Conservation (phyloP, 2,113 vertebrate genomes). For the Grammatotria lemairii region DNA sequence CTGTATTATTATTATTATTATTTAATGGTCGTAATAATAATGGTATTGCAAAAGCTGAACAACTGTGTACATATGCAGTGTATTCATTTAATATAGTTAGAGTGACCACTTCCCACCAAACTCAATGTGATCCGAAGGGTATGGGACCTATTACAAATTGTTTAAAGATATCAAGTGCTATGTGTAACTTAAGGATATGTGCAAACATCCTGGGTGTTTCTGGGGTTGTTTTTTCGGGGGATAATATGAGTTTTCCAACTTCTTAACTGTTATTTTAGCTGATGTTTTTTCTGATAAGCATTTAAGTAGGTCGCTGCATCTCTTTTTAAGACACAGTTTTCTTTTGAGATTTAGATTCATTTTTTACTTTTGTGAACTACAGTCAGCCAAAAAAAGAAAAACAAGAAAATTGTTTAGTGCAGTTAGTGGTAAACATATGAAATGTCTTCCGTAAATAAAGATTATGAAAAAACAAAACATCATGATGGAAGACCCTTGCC, state of each 20-base stretch:
- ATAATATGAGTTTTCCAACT: background rate
- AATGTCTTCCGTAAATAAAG: background rate
- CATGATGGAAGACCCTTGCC: background rate
- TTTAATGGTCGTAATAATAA: background rate
- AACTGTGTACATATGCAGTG: background rate
- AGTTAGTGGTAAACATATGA: background rate
- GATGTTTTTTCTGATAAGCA: background rate
- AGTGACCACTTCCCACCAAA: background rate
- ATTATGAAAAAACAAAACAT: background rate
- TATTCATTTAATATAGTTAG: background rate
- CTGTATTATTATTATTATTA: background rate
- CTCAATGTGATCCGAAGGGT: background rate
- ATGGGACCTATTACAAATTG: background rate
- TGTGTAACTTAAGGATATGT: background rate
- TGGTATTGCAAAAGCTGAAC: background rate
- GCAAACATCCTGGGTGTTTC: background rate
- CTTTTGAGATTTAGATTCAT: background rate
- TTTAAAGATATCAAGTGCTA: background rate
- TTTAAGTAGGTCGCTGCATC: background rate
- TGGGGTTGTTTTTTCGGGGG: background rate
- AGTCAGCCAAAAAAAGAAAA: background rate
- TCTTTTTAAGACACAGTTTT: background rate
- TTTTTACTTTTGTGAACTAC: background rate
- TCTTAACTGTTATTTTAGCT: background rate
- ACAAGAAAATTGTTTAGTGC: background rate